Evolutionary conservation across 1,140 invertebrate species (phyloP).

Genomic region (Solenopsis invicta): DNA sequence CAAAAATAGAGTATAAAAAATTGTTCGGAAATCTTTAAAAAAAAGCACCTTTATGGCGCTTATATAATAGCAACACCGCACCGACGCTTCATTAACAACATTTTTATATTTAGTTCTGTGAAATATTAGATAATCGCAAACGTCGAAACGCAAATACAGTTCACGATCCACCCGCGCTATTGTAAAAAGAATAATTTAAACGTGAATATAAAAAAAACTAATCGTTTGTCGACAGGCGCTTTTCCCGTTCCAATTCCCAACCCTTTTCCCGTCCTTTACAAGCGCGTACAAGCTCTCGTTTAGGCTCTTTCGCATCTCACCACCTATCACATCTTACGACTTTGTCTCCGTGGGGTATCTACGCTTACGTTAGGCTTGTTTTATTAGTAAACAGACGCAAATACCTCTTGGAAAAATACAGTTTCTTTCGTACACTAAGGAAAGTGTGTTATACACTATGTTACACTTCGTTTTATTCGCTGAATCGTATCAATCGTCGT

Average conservation of each 20-base stretch:
- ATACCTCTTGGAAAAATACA: conserved; percentile 77
- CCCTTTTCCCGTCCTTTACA: not conserved
- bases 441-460: conserved; percentile 63
- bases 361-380: conserved; percentile 60
- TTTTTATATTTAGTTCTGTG: not conserved
- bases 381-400: conserved; percentile 73
- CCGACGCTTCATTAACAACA: not conserved
- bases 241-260: not conserved
- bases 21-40: conserved; percentile 6
- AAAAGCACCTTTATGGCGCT: not conserved
- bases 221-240: conserved; percentile 29
- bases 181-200: conserved; percentile 59
- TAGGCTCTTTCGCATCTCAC: not conserved
- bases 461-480: conserved; percentile 57
- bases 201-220: conserved; percentile 42
- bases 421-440: conserved; percentile 63
- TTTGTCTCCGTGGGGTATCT: conserved; percentile 34
- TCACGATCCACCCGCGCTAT: not conserved
- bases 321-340: not conserved
- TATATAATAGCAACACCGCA: not conserved
- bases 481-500: conserved; percentile 6
- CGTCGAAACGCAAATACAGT: not conserved
- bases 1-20: conserved; percentile 44
- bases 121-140: not conserved
- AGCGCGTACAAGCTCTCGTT: not conserved